Conservation (phyloP, 2,113 vertebrate species). For the Takifugu bimaculatus region DNA sequence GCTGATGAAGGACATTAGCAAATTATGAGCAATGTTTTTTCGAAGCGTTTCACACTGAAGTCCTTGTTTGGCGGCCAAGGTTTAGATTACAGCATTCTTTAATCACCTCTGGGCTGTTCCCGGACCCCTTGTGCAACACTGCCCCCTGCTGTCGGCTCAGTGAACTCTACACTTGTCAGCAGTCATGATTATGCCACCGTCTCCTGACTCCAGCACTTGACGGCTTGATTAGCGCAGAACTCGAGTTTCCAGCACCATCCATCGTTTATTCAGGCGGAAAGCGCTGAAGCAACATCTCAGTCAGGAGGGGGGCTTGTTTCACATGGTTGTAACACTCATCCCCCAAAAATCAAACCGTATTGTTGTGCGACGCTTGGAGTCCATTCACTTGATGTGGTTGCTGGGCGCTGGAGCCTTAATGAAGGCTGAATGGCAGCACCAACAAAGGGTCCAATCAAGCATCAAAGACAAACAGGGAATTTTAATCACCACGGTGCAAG, state of each 20-base stretch:
- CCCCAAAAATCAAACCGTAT: slow-evolving; percentile 9
- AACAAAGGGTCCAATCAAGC: slow-evolving; percentile 15
- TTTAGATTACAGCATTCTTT: not conserved
- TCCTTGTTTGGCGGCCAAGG: not conserved
- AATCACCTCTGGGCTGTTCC: too few species aligned
- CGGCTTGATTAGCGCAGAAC: slow-evolving; percentile 41
- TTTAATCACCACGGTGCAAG: slow-evolving; percentile 13
- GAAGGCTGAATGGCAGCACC: slow-evolving; percentile 11
- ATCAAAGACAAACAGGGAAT: not conserved
- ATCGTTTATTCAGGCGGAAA: slow-evolving; percentile 13
- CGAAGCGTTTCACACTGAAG: slow-evolving; percentile 2
- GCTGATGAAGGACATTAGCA: slow-evolving; percentile 23
- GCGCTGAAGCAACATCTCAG: slow-evolving; percentile 1
- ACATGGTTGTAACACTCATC: slow-evolving; percentile 28
- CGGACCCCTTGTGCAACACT: slow-evolving; percentile 67
- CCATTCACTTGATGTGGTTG: slow-evolving; percentile 6
- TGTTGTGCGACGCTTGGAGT: too few species aligned
- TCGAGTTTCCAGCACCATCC: slow-evolving; percentile 20
- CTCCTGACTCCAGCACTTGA: slow-evolving; percentile 17
- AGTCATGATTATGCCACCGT: slow-evolving; percentile 34
- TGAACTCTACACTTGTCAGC: slow-evolving; percentile 22
- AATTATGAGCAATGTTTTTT: slow-evolving; percentile 13
- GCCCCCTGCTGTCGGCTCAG: slow-evolving; percentile 48
- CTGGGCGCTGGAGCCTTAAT: slow-evolving; percentile 29
- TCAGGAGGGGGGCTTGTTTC: slow-evolving; percentile 13